phyloP scores from a whole-genome alignment of 2,113 vertebrate species.

The Lamprologus sp. region DNA sequence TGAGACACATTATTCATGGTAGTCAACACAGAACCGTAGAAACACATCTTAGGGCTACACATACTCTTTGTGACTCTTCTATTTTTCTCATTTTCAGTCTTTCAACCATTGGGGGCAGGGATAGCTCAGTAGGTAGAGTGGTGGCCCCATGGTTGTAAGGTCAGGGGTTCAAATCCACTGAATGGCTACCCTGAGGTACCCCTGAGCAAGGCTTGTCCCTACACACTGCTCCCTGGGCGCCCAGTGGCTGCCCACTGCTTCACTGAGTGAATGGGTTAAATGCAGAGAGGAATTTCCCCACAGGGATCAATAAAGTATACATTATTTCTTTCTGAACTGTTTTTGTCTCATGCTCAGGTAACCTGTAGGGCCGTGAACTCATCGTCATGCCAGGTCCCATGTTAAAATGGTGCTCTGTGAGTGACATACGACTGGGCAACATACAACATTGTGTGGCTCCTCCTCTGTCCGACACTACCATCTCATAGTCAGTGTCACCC shows the following conservation, averaged over 20 bases:
- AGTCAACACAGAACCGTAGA: neutral
- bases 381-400: neutral
- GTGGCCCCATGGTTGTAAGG: neutral
- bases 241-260: neutral
- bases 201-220: neutral
- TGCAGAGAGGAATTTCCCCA: neutral
- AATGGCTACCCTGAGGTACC: neutral
- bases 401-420: neutral
- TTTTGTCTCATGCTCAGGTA: neutral
- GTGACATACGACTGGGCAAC: neutral
- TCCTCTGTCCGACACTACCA: neutral
- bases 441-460: neutral
- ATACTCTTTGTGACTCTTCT: neutral
- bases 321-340: neutral
- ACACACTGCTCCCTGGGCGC: neutral
- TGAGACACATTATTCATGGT: neutral
- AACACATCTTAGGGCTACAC: neutral
- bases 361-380: neutral
- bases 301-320: neutral
- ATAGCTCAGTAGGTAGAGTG: neutral
- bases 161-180: neutral
- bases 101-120: neutral
- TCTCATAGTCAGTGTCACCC: neutral
- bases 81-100: neutral
- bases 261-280: neutral